These are phyloP conservation scores for Periplaneta americana DNA, from an alignment of 1,140 invertebrate species.

Conservation along the genomic window DNA sequence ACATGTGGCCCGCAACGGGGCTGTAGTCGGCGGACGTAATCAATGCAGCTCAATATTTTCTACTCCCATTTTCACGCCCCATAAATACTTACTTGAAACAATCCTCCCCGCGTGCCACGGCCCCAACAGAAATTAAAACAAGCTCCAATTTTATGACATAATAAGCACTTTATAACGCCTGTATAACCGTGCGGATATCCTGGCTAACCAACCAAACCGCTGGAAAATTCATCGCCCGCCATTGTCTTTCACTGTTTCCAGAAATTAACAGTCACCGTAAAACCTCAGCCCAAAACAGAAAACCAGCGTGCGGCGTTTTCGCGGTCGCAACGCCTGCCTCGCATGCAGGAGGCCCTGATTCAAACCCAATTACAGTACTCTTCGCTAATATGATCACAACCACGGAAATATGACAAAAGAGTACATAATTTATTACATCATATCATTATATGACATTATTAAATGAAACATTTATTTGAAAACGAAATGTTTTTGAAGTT, in stretches of 20 bases:
- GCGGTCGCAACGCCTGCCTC: not conserved
- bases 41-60: not conserved
- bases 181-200: too few species aligned
- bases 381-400: too few species aligned
- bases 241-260: not conserved
- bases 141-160: too few species aligned
- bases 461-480: too few species aligned
- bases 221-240: not conserved
- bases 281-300: not conserved
- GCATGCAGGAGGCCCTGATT: not conserved
- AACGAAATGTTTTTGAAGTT: too few species aligned
- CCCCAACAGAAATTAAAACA: not conserved
- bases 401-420: too few species aligned
- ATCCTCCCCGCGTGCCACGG: not conserved
- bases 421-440: too few species aligned
- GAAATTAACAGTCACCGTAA: not conserved
- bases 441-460: too few species aligned
- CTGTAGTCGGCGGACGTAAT: not conserved
- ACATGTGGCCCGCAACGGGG: not conserved
- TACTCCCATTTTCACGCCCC: not conserved
- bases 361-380: not conserved
- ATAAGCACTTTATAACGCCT: too few species aligned
- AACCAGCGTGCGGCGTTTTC: not conserved
- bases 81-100: not conserved
- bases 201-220: too few species aligned